Evolutionary conservation across 2,888 invertebrate genomes (phyloP).

Genomic region (Papilio demoleus): DNA sequence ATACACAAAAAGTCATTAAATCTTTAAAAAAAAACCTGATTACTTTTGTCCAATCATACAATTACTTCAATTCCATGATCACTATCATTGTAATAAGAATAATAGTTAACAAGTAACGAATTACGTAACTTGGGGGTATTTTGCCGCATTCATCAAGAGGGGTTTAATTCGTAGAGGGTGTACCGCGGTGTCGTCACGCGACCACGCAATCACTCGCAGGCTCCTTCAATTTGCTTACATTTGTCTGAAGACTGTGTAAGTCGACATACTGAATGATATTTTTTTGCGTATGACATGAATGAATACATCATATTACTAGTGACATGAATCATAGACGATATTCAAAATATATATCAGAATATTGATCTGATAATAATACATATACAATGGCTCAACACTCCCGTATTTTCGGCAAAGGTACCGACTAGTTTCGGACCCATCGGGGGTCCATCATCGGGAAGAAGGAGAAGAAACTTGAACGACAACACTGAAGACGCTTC

Average conservation of each 20-base stretch:
- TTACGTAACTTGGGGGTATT: slow-evolving; percentile 4
- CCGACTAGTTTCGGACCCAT: too few species aligned
- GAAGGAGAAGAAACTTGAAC: too few species aligned
- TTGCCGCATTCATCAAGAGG: slow-evolving; percentile 31
- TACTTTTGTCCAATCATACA: slow-evolving; percentile 2
- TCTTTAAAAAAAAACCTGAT: background rate
- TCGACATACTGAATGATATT: too few species aligned
- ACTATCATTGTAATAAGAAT: slow-evolving; percentile 2
- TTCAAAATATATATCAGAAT: too few species aligned
- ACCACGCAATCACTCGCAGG: slow-evolving; percentile 48
- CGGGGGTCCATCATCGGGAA: too few species aligned
- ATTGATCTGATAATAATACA: too few species aligned
- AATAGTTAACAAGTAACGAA: background rate
- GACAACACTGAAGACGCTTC: too few species aligned
- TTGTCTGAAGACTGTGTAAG: slow-evolving; percentile 19
- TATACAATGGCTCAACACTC: too few species aligned
- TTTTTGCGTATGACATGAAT: too few species aligned
- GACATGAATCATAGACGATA: background rate
- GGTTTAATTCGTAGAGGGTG: slow-evolving; percentile 40
- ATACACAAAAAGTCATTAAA: background rate
- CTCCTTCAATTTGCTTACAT: slow-evolving; percentile 51
- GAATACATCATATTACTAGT: background rate
- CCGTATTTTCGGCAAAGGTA: too few species aligned
- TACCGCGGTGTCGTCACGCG: slow-evolving; percentile 46
- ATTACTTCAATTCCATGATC: background rate